Percentiles rank a stretch among this genome's conserved stretches.
These are phyloP conservation scores for Chelonoidis abingdonii DNA, from an alignment of 2,113 vertebrate genomes.

Conservation along the genomic window DNA sequence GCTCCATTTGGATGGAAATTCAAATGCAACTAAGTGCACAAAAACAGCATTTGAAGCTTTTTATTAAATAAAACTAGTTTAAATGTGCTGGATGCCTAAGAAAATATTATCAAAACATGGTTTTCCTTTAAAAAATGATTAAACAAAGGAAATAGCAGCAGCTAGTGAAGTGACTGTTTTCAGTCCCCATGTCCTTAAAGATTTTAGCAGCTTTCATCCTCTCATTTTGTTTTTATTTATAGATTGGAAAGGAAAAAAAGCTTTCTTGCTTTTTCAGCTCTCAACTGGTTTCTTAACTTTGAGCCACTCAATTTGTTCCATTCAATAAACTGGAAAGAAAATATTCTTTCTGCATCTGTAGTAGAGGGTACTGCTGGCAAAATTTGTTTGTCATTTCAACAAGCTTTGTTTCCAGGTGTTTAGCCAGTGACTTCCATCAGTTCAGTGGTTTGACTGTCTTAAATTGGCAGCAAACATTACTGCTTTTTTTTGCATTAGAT, in stretches of 20 bases:
- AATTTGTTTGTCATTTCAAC: neutral
- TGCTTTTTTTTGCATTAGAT: neutral
- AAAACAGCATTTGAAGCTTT: neutral
- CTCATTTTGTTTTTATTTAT: neutral
- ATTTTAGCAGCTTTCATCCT: neutral
- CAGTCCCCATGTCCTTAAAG: neutral
- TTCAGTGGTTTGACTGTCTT: neutral
- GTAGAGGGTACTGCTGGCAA: neutral
- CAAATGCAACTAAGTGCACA: neutral
- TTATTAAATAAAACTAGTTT: neutral
- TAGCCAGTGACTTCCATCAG: neutral
- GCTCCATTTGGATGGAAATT: neutral
- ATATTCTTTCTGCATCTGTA: neutral
- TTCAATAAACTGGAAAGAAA: neutral
- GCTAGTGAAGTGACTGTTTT: neutral
- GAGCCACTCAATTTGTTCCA: neutral
- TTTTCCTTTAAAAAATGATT: neutral
- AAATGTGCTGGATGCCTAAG: neutral
- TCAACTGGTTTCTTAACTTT: neutral
- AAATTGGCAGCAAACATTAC: too few species aligned
- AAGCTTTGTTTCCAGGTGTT: neutral
- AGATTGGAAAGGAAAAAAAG: neutral
- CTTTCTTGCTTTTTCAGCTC: neutral
- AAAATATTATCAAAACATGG: neutral
- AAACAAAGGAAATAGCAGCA: neutral